These are phyloP conservation scores for Teleogryllus oceanicus DNA, from an alignment of 2,888 invertebrate species.

Conservation along the genomic window DNA sequence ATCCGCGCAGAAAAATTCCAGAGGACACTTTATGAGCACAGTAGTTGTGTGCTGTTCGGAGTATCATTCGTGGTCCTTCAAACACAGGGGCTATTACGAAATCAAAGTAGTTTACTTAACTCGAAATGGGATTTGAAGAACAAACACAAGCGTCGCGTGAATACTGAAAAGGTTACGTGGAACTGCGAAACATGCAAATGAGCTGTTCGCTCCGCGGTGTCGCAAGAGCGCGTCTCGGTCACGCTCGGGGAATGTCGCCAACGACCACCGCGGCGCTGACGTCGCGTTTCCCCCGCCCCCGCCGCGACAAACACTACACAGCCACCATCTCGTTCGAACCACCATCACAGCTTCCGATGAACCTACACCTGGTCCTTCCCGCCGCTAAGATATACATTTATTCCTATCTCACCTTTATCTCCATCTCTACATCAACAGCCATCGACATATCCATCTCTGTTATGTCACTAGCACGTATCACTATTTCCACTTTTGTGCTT, in stretches of 20 bases:
- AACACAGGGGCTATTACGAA: background rate
- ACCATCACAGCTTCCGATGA: no score
- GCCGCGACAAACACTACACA: no score
- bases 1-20: no score
- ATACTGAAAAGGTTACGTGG: constrained; percentile 9
- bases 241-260: background rate
- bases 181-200: background rate
- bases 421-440: no score
- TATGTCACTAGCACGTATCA: no score
- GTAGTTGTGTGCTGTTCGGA: background rate
- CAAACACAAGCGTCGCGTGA: constrained; percentile 6
- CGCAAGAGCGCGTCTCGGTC: background rate
- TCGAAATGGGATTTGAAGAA: constrained; percentile 1
- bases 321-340: no score
- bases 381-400: no score
- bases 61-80: background rate
- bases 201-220: constrained; percentile 3
- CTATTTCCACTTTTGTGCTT: no score
- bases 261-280: background rate
- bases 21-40: background rate
- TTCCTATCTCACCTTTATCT: no score
- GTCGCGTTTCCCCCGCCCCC: no score
- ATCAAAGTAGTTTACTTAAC: background rate
- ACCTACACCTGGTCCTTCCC: no score
- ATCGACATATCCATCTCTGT: no score